Evolutionary conservation across 1,140 invertebrate genomes (phyloP), one percentile per base, ranked within the genome.

Genomic region (Nomia melanderi): DNA sequence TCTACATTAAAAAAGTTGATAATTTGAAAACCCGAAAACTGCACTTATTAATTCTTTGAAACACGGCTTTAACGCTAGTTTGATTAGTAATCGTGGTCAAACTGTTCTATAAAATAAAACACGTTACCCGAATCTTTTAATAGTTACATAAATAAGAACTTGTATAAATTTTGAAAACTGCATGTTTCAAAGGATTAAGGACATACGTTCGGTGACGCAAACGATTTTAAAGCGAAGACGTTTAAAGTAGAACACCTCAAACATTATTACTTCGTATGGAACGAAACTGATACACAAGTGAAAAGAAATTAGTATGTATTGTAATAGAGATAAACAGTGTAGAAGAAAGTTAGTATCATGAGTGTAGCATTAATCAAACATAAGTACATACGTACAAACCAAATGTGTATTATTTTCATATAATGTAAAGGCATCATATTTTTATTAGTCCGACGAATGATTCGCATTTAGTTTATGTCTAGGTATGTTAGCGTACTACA

Each of bases 351-450:
- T 36, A 57, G 27, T 78, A 47, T 76, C 36, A 47, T 59, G 56
- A 76, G 47, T 71, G 36, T 78, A 78, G 39, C 76, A 64, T 77
- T 77, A 79, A 79, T 79, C 72, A 77, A 79, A 79, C 73, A 76
- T 69, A n/a, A n/a, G n/a, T n/a, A 33, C 57, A 25, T 77, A 70
- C 59, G 74, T 77, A 77, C 74, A 70, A 79, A 79, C 56, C 44
- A 76, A 79, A 77, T 70, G 33, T 79, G 59, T 77, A 70, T 79
- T 79, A 79, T 79, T 77, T 79, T 79, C 74, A 60, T 79, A 77
- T 77, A 77, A 23, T 75, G 56, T 75, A 62, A 70, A 77, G 41
- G 39, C 47, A 73, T 78, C 57, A 73, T 78, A 78, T 78, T 78
- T 78, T 78, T 78, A 56, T 64, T 59, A 60, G 53, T 60, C 25